Percentiles rank a stretch among this genome's conserved stretches.
Conservation (phyloP, 2,797 vertebrate species). For the Tapera naevia region DNA sequence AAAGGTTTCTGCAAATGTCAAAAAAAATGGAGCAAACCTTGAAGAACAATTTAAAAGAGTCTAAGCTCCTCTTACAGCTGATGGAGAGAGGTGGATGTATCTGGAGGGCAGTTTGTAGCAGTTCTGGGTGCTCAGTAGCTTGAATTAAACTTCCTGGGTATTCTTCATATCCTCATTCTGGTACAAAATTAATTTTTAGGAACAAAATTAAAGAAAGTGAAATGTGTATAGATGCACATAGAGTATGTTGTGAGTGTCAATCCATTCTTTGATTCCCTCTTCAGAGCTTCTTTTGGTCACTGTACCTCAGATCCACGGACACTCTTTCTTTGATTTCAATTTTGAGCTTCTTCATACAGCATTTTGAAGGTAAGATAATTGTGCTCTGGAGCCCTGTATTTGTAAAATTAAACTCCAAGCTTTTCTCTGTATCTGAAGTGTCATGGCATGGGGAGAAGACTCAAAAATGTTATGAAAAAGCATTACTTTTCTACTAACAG, state of each 20-base stretch:
- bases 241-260: not conserved
- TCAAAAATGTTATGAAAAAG: not conserved
- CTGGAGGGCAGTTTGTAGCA: not conserved
- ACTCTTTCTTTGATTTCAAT: not conserved
- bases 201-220: not conserved
- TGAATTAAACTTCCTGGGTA: not conserved
- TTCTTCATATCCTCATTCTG: not conserved
- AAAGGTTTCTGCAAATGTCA: not conserved
- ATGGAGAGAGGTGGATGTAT: not conserved
- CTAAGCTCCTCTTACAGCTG: not conserved
- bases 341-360: not conserved
- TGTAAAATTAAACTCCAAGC: not conserved
- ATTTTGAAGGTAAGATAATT: not conserved
- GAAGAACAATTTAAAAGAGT: not conserved
- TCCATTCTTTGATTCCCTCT: not conserved
- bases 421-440: not conserved
- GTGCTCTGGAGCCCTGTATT: not conserved
- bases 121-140: not conserved
- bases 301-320: not conserved
- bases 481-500: not conserved
- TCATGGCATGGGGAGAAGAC: not conserved
- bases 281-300: not conserved
- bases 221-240: not conserved
- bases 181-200: no score
- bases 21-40: not conserved